Evolutionary conservation across 37 sponge, comb jelly and placozoan species (phyloP).

Genomic region (Petrosia ficiformis): DNA sequence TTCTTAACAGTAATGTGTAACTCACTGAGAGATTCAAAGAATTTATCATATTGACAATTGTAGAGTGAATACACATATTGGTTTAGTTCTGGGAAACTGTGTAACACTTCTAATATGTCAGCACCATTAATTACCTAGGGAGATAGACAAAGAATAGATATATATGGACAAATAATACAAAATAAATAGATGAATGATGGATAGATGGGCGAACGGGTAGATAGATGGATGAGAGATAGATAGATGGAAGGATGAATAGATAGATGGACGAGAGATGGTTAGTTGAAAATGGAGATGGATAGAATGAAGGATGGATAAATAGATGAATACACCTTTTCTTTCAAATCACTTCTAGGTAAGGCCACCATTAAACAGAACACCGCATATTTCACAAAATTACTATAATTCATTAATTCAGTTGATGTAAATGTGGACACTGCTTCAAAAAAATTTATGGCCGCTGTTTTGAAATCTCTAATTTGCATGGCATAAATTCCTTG

Average conservation of each 20-base stretch:
- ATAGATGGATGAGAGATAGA: too few relatives aligned
- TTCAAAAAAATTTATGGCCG: constrained; percentile 93
- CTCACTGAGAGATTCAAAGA: constrained; percentile 85
- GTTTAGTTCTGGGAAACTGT: constrained; percentile 67
- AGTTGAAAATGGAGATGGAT: too few relatives aligned
- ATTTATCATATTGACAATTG: constrained; percentile 88
- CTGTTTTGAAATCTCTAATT: constrained; percentile 80
- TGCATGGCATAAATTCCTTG: constrained; percentile 89
- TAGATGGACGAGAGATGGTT: too few relatives aligned
- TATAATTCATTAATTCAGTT: constrained; percentile 91
- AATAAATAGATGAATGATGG: too few relatives aligned
- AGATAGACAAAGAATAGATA: neutral
- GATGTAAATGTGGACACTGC: constrained; percentile 97
- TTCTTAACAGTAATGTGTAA: too few relatives aligned
- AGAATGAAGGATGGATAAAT: too few relatives aligned
- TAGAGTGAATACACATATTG: constrained; percentile 86
- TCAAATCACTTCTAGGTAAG: constrained; percentile 80
- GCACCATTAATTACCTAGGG: constrained; percentile 87
- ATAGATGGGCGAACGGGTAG: too few relatives aligned
- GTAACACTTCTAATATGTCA: constrained; percentile 91
- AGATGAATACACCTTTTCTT: constrained; percentile 69
- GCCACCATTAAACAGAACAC: constrained; percentile 84
- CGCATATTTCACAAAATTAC: constrained; percentile 88
- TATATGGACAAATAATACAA: too few relatives aligned
- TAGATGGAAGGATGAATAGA: too few relatives aligned